These are phyloP conservation scores for Sesia apiformis DNA, from an alignment of 2,888 invertebrate species.

Conservation along the genomic window DNA sequence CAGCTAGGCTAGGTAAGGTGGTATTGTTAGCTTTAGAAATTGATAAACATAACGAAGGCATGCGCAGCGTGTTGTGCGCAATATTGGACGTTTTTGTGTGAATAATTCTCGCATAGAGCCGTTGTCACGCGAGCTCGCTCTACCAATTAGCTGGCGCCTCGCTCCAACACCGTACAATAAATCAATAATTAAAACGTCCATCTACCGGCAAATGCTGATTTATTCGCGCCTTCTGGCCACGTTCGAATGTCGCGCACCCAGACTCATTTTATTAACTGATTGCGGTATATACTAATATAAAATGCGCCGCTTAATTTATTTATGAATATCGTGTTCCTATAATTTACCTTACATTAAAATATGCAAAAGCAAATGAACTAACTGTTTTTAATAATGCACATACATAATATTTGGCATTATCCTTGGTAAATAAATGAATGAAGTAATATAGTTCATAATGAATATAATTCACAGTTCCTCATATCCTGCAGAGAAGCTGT, in stretches of 20 bases:
- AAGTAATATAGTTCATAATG: too few relatives aligned
- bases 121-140: slow-evolving; percentile 62
- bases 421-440: too few relatives aligned
- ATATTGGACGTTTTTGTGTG: slow-evolving; percentile 60
- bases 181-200: slow-evolving; percentile 73
- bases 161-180: slow-evolving; percentile 51
- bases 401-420: too few relatives aligned
- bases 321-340: too few relatives aligned
- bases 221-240: slow-evolving; percentile 56
- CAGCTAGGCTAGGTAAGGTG: too few relatives aligned
- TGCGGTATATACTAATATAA: too few relatives aligned
- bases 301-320: too few relatives aligned
- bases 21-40: neutral
- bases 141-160: slow-evolving; percentile 67
- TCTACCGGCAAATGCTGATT: slow-evolving; percentile 69
- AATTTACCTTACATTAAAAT: too few relatives aligned
- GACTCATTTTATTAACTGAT: slow-evolving; percentile 12
- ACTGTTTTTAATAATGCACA: too few relatives aligned
- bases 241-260: slow-evolving; percentile 37
- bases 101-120: slow-evolving; percentile 47
- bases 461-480: too few relatives aligned
- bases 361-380: too few relatives aligned
- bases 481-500: too few relatives aligned
- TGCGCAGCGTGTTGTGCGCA: slow-evolving; percentile 38
- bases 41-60: slow-evolving; percentile 53